Base-by-base conservation (phyloP, 1,140 invertebrate species). In the Brachionus plicatilis region DNA sequence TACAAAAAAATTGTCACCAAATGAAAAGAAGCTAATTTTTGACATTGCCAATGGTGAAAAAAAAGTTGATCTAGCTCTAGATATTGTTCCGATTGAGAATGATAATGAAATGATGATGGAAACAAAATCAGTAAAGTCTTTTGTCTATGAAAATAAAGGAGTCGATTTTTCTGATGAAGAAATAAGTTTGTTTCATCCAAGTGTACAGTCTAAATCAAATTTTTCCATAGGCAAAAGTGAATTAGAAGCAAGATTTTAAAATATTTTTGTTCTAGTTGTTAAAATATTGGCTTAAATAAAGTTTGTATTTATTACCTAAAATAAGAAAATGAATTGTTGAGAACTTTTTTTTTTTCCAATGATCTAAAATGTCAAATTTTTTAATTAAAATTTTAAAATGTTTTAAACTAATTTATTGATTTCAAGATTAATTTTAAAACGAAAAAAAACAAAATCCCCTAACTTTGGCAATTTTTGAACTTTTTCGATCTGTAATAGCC, bases 31-130 rank as follows among this genome's bases (percentile, higher is more conserved):
- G 24, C 79, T 43, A 5, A 82, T 82, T 24, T 65, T 43, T 68
- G 79, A 82, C 41, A 82, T 82, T 82, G 79, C 79, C 29, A 82
- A 60, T 68, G 53, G 53, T 3, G 27, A 14, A 11, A 76, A 76
- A 50, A 76, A 24, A 27, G 20, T 76, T 29, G 43, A 76, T 47
- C 2, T 72, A 7, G 53, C 17, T 20, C 5, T 20, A 60, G n/a
- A 60, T 1, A 9, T 20, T 72, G 37, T 72, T 2, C 68, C 68
- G 9, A 72, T 72, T 9, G 68, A 72, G 12, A 41, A 41, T 17
- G 33, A 41, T 11, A 8, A 17, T 9, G 8, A 37, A 37, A 37
- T 9, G 33, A 41, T 41, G 4, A 17, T 41, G 14, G 68, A 72
- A 43, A 43, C 33, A 6, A 72, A 72, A 72, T 41, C 37, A 72